phyloP scores from a whole-genome alignment of 2,888 invertebrate species.

The Nemoura dubitans region DNA sequence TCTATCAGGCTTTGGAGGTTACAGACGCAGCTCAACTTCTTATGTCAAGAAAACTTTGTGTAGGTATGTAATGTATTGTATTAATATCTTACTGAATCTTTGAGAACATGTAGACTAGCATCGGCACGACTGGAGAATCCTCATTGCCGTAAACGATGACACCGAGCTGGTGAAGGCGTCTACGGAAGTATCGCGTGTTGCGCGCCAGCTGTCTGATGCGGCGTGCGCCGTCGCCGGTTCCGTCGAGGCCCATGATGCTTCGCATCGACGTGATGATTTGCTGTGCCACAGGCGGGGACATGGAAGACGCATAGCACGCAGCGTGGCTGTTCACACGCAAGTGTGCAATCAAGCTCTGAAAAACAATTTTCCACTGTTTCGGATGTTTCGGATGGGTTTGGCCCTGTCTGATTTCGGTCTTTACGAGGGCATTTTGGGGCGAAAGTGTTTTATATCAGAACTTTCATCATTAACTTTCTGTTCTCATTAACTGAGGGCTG shows the following conservation, averaged over 20 bases:
- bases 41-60: too few relatives aligned
- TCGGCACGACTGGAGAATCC: slow-evolving; percentile 96
- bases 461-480: too few relatives aligned
- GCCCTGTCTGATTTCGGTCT: too few relatives aligned
- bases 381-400: too few relatives aligned
- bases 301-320: slow-evolving; percentile 83
- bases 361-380: too few relatives aligned
- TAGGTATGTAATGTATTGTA: too few relatives aligned
- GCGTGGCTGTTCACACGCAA: slow-evolving; percentile 84
- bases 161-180: slow-evolving; percentile 84
- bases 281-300: slow-evolving; percentile 90
- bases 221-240: slow-evolving; percentile 71
- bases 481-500: too few relatives aligned
- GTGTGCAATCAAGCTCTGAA: slow-evolving; percentile 76
- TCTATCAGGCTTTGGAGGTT: too few relatives aligned
- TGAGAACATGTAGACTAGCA: slow-evolving; percentile 93
- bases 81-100: slow-evolving; percentile 81
- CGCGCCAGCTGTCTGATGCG: slow-evolving; percentile 77
- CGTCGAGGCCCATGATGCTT: slow-evolving; percentile 86
- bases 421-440: too few relatives aligned
- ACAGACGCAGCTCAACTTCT: too few relatives aligned
- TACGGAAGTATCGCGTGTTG: slow-evolving; percentile 85
- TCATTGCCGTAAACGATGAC: slow-evolving; percentile 92
- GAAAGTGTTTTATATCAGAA: too few relatives aligned
- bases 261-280: slow-evolving; percentile 90